Evolutionary conservation across 2,888 invertebrate species (phyloP).

Genomic region (Orgyia antiqua): DNA sequence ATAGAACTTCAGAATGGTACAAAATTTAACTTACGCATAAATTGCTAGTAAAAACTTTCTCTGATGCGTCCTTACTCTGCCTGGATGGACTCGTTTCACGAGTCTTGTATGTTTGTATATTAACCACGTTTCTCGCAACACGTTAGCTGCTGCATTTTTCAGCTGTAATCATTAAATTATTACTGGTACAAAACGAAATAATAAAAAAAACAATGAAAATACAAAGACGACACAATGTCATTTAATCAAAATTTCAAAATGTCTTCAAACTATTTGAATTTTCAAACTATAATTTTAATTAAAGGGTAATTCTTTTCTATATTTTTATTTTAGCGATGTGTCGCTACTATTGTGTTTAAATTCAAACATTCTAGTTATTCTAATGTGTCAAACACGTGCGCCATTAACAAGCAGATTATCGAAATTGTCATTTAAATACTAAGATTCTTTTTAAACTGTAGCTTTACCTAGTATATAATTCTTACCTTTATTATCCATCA

Average conservation of each 20-base stretch:
- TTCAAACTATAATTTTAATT: too few species aligned
- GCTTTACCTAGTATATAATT: slow-evolving; percentile 34
- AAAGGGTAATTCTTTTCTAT: background rate
- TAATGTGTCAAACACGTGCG: slow-evolving; percentile 19
- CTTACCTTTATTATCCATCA: slow-evolving; percentile 54
- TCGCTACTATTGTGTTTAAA: slow-evolving; percentile 13
- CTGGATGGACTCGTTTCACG: slow-evolving; percentile 97
- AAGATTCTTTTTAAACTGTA: slow-evolving; percentile 17
- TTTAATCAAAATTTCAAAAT: slow-evolving; percentile 4
- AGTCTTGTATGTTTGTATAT: slow-evolving; percentile 99
- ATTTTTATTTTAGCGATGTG: slow-evolving; percentile 24
- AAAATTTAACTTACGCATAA: slow-evolving; percentile 90
- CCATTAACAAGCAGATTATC: slow-evolving; percentile 13
- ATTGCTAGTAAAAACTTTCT: slow-evolving; percentile 99
- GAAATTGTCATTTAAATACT: slow-evolving; percentile 11
- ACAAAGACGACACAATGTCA: slow-evolving; percentile 22
- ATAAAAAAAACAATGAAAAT: too few species aligned
- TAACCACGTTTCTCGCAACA: slow-evolving; percentile 99
- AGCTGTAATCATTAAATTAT: slow-evolving; percentile 80
- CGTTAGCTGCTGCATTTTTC: slow-evolving; percentile 99
- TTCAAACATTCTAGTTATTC: slow-evolving; percentile 9
- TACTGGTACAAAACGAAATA: too few species aligned
- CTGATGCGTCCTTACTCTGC: slow-evolving; percentile 98
- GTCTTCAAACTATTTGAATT: too few species aligned
- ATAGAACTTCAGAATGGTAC: too few species aligned